phyloP scores from a whole-genome alignment of 2,113 vertebrate genomes.

The Amia ocellicauda region DNA sequence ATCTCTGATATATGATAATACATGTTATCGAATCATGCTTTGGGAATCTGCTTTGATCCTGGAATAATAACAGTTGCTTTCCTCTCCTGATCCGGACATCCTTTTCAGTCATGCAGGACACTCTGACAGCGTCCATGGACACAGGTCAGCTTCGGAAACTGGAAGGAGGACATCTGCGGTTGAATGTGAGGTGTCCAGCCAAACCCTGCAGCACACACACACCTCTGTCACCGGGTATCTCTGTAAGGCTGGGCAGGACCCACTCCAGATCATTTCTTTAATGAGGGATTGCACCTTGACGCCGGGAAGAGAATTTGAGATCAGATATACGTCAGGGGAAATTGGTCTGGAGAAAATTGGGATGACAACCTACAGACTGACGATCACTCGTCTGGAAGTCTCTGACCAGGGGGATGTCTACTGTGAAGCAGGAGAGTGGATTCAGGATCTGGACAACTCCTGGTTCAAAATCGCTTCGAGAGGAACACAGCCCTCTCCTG shows the following conservation, averaged over 20 bases:
- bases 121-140: slow-evolving; percentile 61
- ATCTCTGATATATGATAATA: too few relatives aligned
- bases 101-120: slow-evolving; percentile 78
- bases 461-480: slow-evolving; percentile 75
- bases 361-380: slow-evolving; percentile 62
- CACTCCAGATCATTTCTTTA: slow-evolving; percentile 67
- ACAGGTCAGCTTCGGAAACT: slow-evolving; percentile 35
- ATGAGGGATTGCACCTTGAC: slow-evolving; percentile 70
- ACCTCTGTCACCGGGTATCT: slow-evolving; percentile 80
- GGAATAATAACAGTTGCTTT: not conserved
- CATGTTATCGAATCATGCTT: too few relatives aligned
- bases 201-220: slow-evolving; percentile 84
- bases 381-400: slow-evolving; percentile 45
- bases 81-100: not conserved
- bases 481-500: slow-evolving; percentile 31
- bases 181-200: slow-evolving; percentile 74
- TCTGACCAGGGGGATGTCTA: slow-evolving; percentile 74
- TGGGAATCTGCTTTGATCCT: not conserved
- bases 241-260: slow-evolving; percentile 2
- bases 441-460: slow-evolving; percentile 77
- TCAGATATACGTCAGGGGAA: slow-evolving; percentile 57
- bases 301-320: slow-evolving; percentile 61
- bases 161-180: slow-evolving; percentile 64
- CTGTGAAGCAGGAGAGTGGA: slow-evolving; percentile 80
- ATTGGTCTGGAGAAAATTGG: slow-evolving; percentile 72